Percentiles rank a stretch among this genome's conserved stretches.
Evolutionary conservation across 2,888 invertebrate genomes (phyloP).

Genomic region (Tinea trinotella): DNA sequence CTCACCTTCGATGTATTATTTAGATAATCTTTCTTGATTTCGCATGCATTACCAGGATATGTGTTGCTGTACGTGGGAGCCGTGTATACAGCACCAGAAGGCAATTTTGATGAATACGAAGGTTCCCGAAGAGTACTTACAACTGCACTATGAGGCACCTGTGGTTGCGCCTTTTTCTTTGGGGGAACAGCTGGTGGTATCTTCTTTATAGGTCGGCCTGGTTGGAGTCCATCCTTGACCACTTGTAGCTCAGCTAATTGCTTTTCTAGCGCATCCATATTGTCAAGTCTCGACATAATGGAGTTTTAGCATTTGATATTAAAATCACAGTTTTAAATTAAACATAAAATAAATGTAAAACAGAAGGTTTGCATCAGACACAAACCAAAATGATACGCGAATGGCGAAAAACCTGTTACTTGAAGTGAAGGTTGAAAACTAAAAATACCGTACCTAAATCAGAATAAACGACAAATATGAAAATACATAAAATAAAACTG

Average conservation of each 20-base stretch:
- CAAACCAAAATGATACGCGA: too few species aligned
- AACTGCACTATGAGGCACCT: constrained; percentile 84
- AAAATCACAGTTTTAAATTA: not conserved
- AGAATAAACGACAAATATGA: too few species aligned
- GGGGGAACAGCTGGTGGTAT: constrained; percentile 86
- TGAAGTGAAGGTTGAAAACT: too few species aligned
- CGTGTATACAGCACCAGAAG: constrained; percentile 35
- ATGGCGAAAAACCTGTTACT: too few species aligned
- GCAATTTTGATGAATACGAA: constrained; percentile 76
- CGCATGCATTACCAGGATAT: constrained; percentile 27
- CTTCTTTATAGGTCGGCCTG: constrained; percentile 64
- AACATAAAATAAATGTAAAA: not conserved
- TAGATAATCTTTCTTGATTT: constrained; percentile 42
- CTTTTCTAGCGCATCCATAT: constrained; percentile 78
- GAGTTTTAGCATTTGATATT: not conserved
- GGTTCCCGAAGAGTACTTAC: constrained; percentile 80
- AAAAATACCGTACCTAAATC: too few species aligned
- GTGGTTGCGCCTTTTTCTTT: constrained; percentile 77
- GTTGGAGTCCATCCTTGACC: constrained; percentile 50
- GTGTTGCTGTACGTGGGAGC: constrained; percentile 39
- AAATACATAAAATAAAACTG: too few species aligned
- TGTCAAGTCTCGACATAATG: constrained; percentile 55
- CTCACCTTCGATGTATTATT: constrained; percentile 35
- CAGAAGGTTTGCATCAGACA: not conserved
- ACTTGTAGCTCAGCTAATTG: constrained; percentile 79